Percentiles rank a stretch among this genome's conserved stretches.
phyloP scores from a whole-genome alignment of 2,888 invertebrate species.

The Saturnia pavonia region DNA sequence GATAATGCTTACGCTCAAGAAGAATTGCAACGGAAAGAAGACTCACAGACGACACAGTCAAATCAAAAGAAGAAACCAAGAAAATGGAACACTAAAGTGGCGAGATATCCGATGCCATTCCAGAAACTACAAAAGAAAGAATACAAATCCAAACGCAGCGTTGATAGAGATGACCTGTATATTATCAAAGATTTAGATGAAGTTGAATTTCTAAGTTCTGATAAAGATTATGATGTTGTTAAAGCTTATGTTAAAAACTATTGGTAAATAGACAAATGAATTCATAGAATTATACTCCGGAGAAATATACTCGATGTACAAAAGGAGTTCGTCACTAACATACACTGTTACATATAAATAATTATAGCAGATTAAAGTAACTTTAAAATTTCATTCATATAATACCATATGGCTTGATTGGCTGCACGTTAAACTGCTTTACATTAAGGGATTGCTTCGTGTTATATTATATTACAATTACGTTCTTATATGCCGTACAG shows the following conservation, averaged over 20 bases:
- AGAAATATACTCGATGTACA: background rate
- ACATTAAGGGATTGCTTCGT: no score
- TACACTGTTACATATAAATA: no score
- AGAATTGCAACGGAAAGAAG: conserved; percentile 37
- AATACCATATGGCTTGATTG: no score
- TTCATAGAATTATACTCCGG: background rate
- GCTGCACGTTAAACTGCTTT: no score
- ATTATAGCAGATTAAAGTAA: no score
- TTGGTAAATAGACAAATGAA: conserved; percentile 43
- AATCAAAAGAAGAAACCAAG: conserved; percentile 47
- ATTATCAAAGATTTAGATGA: conserved; percentile 67
- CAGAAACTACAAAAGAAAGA: conserved; percentile 52
- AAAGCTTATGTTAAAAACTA: conserved; percentile 57
- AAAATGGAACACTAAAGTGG: conserved; percentile 46
- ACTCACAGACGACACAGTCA: conserved; percentile 42
- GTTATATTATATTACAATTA: no score
- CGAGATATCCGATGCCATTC: conserved; percentile 61
- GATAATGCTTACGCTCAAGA: conserved; percentile 41
- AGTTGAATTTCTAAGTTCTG: conserved; percentile 53
- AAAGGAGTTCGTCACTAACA: background rate
- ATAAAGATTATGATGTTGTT: conserved; percentile 51
- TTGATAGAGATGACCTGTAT: conserved; percentile 45
- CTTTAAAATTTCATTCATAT: no score
- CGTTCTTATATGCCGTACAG: no score
- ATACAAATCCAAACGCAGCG: conserved; percentile 44